These are phyloP conservation scores for Drepanosiphum platanoidis DNA, from an alignment of 2,888 invertebrate genomes.

Conservation along the genomic window DNA sequence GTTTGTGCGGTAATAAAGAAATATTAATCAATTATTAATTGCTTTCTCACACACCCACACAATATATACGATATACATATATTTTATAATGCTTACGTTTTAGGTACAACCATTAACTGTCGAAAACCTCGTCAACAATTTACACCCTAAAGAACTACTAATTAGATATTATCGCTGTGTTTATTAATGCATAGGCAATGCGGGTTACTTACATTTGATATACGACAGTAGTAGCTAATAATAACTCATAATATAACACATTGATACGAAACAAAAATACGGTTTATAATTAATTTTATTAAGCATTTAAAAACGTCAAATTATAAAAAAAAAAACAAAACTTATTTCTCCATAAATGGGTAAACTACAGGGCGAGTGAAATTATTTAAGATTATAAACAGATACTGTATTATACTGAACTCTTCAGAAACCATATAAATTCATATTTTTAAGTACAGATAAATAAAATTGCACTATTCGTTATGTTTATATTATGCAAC, in stretches of 20 bases:
- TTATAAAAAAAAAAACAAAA: neutral
- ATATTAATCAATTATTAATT: neutral
- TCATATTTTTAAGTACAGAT: too few relatives aligned
- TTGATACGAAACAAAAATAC: neutral
- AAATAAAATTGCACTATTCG: too few relatives aligned
- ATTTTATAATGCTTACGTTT: neutral
- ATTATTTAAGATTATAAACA: too few relatives aligned
- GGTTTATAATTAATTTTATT: neutral
- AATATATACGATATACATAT: neutral
- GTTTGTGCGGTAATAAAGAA: neutral
- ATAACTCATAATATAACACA: neutral
- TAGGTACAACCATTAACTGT: slow-evolving; percentile 14
- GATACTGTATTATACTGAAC: too few relatives aligned
- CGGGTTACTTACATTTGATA: neutral
- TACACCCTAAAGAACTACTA: slow-evolving; percentile 14
- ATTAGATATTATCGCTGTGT: slow-evolving; percentile 12
- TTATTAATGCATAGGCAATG: slow-evolving; percentile 17
- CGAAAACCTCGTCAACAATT: slow-evolving; percentile 8
- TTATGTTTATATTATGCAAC: too few relatives aligned
- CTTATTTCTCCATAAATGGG: too few relatives aligned
- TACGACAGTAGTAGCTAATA: neutral
- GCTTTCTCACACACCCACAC: neutral
- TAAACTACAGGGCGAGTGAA: too few relatives aligned
- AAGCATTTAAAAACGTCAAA: neutral
- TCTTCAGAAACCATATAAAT: too few relatives aligned